Evolutionary conservation across 2,797 vertebrate genomes (phyloP).

Genomic region (Loris lydekkerianus): DNA sequence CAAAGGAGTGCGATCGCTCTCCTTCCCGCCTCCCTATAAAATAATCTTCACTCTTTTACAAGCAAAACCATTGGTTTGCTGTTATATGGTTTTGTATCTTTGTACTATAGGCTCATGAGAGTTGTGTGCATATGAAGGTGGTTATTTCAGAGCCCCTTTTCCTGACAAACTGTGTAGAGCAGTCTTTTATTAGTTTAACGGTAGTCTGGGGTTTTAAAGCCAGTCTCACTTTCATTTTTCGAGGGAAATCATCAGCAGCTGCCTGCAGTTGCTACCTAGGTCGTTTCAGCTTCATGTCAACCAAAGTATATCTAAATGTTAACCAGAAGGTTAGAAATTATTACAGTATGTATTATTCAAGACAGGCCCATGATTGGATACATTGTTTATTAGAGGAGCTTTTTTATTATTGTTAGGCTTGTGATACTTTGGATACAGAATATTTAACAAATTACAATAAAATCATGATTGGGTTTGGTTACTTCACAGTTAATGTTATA

Average conservation of each 20-base stretch:
- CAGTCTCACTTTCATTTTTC: constrained; percentile 66
- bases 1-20: not conserved
- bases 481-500: constrained; percentile 45
- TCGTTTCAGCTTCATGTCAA: constrained; percentile 33
- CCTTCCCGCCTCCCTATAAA: not conserved
- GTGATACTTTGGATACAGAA: not conserved
- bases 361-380: constrained; percentile 27
- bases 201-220: constrained; percentile 21
- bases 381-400: not conserved
- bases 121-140: not conserved
- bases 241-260: not conserved
- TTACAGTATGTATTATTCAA: not conserved
- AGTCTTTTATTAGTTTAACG: not conserved
- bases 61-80: not conserved
- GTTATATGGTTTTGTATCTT: not conserved
- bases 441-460: constrained; percentile 36
- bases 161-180: not conserved
- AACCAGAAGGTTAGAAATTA: not conserved
- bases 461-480: constrained; percentile 43
- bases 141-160: not conserved
- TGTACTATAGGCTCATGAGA: not conserved
- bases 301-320: constrained; percentile 6
- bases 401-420: constrained; percentile 32
- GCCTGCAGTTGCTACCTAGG: not conserved
- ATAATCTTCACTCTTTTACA: not conserved